Evolutionary conservation across 2,888 invertebrate genomes (phyloP).

Genomic region (Macroteleia sp.): DNA sequence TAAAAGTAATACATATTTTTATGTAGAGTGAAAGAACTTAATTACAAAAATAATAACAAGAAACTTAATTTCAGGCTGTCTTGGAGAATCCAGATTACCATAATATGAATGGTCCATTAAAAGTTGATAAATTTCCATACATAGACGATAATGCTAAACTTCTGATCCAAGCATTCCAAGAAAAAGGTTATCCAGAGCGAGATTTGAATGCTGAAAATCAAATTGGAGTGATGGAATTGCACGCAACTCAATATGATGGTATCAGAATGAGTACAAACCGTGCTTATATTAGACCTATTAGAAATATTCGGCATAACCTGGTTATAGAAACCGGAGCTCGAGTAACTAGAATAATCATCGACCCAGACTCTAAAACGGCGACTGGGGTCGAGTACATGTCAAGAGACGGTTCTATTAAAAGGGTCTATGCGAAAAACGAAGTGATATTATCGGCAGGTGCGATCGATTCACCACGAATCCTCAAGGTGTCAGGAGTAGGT

Average conservation of each 20-base stretch:
- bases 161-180: conserved; percentile 86
- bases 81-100: conserved; percentile 85
- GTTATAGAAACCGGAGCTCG: conserved; percentile 84
- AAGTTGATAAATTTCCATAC: conserved; percentile 87
- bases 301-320: conserved; percentile 84
- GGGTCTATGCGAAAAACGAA: conserved; percentile 79
- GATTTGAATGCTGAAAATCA: conserved; percentile 87
- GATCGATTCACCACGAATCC: conserved; percentile 85
- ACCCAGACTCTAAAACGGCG: conserved; percentile 82
- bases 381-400: conserved; percentile 83
- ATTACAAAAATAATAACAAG: too few relatives aligned
- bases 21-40: too few relatives aligned
- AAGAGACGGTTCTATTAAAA: conserved; percentile 75
- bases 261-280: conserved; percentile 87
- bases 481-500: conserved; percentile 86
- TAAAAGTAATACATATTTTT: too few relatives aligned
- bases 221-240: conserved; percentile 87
- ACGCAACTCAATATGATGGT: conserved; percentile 87
- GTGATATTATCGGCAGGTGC: conserved; percentile 85
- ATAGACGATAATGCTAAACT: conserved; percentile 86
- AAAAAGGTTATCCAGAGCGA: conserved; percentile 86
- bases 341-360: conserved; percentile 85
- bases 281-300: conserved; percentile 88
- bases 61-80: conserved; percentile 72
- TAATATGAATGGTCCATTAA: conserved; percentile 87